Evolutionary conservation across 2,113 vertebrate genomes (phyloP), one percentile per base, ranked within the genome.

Genomic region (Pithys albifrons): DNA sequence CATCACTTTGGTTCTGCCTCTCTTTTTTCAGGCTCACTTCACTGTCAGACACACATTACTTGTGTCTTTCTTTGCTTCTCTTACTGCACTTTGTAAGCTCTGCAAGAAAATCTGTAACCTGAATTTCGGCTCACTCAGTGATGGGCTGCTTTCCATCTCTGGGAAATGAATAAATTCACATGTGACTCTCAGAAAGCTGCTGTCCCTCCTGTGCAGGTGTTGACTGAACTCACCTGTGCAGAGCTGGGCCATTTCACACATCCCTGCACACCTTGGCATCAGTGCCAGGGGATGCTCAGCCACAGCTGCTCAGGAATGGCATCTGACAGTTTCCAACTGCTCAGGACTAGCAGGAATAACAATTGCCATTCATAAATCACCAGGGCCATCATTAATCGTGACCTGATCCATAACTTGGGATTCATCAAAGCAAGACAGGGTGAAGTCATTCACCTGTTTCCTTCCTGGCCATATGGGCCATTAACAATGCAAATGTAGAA

Each of bases 401-500:
- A 91, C 35, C 16, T 64, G 66, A 85, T 70, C 74, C 70, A 8
- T 57, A 43, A 72, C 62, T 29, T 69, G 75, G 70, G 87, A 72
- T 95, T 89, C 89, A 86, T 89, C 91, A 92, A 89, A 84, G 39
- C 57, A 69, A 91, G 87, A 29, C 25, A 45, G 66, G 66, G 57
- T 58, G 81, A 87, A 94, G 86, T 67, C 3, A 19, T 46, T 62
- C 54, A 39, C 28, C 41, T 2, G 2, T 75, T 76, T 77, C 69
- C 93, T 91, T 66, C 14, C 39, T 10, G 28, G 12, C 48, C 46
- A 37, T 27, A 43, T 46, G 85, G 74, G 55, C 82, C 67, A 52
- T 58, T 81, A 70, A 58, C 64, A 69, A 73, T 71, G 59, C 73
- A 74, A 48, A 75, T 23, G 19, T 23, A 82, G 70, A 89, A 41